These are phyloP conservation scores for Chaetogeoica ovagalla DNA, from an alignment of 2,888 invertebrate genomes.

Conservation along the genomic window DNA sequence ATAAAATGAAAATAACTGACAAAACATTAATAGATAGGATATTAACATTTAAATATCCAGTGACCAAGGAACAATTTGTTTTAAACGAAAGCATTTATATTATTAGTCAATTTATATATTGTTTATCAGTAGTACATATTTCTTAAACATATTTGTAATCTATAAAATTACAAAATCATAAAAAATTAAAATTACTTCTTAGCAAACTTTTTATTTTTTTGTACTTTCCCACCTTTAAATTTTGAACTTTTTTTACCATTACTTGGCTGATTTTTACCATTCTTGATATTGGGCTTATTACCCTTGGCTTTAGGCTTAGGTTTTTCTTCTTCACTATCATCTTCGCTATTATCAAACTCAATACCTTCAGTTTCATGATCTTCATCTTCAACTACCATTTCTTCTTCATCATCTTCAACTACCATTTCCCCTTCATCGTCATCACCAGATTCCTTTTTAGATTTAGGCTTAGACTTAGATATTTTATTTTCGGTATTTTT, in stretches of 20 bases:
- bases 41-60: no score
- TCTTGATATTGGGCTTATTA: slow-evolving; percentile 15
- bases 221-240: slow-evolving; percentile 45
- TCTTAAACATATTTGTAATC: slow-evolving; percentile 17
- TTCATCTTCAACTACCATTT: neutral
- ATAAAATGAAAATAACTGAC: no score
- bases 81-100: neutral
- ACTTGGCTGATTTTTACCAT: neutral
- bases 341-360: neutral
- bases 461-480: neutral
- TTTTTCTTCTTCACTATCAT: slow-evolving; percentile 36
- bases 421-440: neutral
- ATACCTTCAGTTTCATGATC: neutral
- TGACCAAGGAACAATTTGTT: no score
- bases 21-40: no score
- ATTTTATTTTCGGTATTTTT: neutral
- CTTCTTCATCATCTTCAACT: neutral
- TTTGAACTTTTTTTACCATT: slow-evolving; percentile 38
- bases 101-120: neutral
- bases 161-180: slow-evolving; percentile 19
- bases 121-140: neutral
- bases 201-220: slow-evolving; percentile 48
- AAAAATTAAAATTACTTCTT: slow-evolving; percentile 35
- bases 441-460: slow-evolving; percentile 16
- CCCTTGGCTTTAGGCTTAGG: slow-evolving; percentile 35